A percentile compares a stretch with the other conserved stretches of the same genome.
These are phyloP conservation scores for Cybosia mesomella DNA, from an alignment of 2,888 invertebrate genomes.

Conservation along the genomic window DNA sequence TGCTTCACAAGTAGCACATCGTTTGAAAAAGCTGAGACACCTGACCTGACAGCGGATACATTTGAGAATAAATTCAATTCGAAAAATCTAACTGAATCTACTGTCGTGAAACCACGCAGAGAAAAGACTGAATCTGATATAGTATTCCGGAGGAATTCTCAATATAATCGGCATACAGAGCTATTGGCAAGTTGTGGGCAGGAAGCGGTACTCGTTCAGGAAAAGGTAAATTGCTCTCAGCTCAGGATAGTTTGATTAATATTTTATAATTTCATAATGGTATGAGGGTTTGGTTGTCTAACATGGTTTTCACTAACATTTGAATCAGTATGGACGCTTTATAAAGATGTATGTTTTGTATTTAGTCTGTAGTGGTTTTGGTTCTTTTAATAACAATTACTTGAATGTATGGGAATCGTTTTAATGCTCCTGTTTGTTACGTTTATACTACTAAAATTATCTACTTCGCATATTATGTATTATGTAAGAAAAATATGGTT, in stretches of 20 bases:
- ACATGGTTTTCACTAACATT: conserved; percentile 74
- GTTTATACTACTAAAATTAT: conserved; percentile 30
- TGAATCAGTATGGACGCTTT: conserved; percentile 62
- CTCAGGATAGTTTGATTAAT: conserved; percentile 82
- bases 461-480: conserved; percentile 24
- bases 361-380: conserved; percentile 67
- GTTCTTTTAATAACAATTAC: conserved; percentile 56
- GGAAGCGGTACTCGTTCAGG: conserved; percentile 86
- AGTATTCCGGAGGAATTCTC: conserved; percentile 89
- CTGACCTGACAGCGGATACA: conserved; percentile 75
- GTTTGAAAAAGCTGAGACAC: conserved; percentile 74
- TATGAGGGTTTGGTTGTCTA: conserved; percentile 80
- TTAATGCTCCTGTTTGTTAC: conserved; percentile 53
- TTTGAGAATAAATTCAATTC: conserved; percentile 63
- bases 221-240: conserved; percentile 83
- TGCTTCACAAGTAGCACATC: conserved; percentile 72
- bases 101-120: conserved; percentile 89
- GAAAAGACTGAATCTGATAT: conserved; percentile 97
- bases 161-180: conserved; percentile 80
- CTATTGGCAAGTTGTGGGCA: conserved; percentile 79
- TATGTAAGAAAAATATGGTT: conserved; percentile 26
- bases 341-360: conserved; percentile 59
- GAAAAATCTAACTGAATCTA: conserved; percentile 62
- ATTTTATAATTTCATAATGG: conserved; percentile 76
- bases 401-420: conserved; percentile 66